Percentiles rank a stretch among this genome's conserved stretches.
These are phyloP conservation scores for Hyaena hyaena DNA, from an alignment of 2,113 vertebrate genomes.

Conservation along the genomic window DNA sequence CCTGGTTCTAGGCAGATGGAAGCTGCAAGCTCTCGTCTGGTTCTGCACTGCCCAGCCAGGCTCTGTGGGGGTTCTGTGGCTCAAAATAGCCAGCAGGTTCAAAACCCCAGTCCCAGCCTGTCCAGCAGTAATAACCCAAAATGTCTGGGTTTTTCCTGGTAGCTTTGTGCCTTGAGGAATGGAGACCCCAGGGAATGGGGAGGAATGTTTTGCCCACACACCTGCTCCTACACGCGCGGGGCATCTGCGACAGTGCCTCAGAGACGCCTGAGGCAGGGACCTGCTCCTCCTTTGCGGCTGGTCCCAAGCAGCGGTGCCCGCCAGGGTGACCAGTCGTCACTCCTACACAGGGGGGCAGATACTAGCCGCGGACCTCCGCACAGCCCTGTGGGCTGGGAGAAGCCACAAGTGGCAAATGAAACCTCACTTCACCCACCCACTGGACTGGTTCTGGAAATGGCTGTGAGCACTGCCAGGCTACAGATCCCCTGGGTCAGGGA, in stretches of 20 bases:
- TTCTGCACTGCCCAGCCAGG: background rate
- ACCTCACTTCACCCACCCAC: background rate
- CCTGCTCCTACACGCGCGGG: background rate
- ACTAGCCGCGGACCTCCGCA: background rate
- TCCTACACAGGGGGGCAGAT: background rate
- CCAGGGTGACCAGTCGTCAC: background rate
- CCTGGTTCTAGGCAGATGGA: background rate
- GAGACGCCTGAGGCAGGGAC: background rate
- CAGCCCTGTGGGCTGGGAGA: background rate
- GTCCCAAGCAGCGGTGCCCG: rapidly evolving
- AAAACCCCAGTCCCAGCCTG: background rate
- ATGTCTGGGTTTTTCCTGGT: background rate
- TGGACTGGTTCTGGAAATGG: background rate
- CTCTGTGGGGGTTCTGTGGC: background rate
- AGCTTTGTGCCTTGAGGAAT: background rate
- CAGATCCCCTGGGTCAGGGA: background rate
- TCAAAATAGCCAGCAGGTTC: background rate
- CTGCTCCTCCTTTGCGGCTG: background rate
- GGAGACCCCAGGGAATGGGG: background rate
- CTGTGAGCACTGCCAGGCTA: background rate
- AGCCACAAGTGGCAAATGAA: background rate
- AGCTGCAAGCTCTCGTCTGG: background rate
- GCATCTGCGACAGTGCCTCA: slow-evolving; percentile 63
- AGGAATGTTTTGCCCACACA: slow-evolving; percentile 21
- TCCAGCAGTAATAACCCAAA: background rate